phyloP scores from a whole-genome alignment of 2,888 invertebrate genomes.

The Drosophila flavopinicola region DNA sequence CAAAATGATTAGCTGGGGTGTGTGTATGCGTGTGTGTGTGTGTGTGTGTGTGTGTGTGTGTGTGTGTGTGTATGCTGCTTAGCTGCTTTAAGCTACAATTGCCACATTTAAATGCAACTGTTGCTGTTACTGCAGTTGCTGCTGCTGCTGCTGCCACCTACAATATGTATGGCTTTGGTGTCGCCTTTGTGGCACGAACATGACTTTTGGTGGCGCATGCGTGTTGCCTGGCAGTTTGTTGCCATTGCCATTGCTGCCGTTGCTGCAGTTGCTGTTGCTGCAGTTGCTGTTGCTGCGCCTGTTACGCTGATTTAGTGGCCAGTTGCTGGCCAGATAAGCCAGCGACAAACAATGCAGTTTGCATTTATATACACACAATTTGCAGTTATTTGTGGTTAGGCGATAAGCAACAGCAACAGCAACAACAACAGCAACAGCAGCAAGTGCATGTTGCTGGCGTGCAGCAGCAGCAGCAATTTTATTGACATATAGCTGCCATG shows the following conservation, averaged over 20 bases:
- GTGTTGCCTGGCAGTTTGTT: slow-evolving; percentile 77
- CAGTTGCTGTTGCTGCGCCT: slow-evolving; percentile 40
- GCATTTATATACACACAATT: slow-evolving; percentile 72
- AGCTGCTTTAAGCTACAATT: slow-evolving; percentile 54
- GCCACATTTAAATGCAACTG: slow-evolving; percentile 50
- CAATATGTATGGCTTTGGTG: slow-evolving; percentile 76
- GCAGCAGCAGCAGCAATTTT: slow-evolving; percentile 43
- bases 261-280: slow-evolving; percentile 21
- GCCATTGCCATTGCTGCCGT: slow-evolving; percentile 53
- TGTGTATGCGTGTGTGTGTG: slow-evolving; percentile 14
- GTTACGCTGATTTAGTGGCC: slow-evolving; percentile 73
- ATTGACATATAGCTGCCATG: slow-evolving; percentile 74
- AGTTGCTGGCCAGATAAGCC: slow-evolving; percentile 71
- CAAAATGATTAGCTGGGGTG: slow-evolving; percentile 60
- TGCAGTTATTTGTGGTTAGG: slow-evolving; percentile 76
- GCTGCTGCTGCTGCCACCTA: slow-evolving; percentile 64
- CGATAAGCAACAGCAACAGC: slow-evolving; percentile 57
- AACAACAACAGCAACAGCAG: slow-evolving; percentile 8
- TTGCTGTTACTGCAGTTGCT: slow-evolving; percentile 27
- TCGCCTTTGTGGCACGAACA: slow-evolving; percentile 78
- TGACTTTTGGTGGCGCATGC: slow-evolving; percentile 80
- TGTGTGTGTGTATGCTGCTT: slow-evolving; percentile 44
- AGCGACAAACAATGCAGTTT: slow-evolving; percentile 71
- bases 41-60: slow-evolving; percentile 12
- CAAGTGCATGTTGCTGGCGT: slow-evolving; percentile 61